phyloP scores from a whole-genome alignment of 2,113 vertebrate genomes.

The Cryptomyrus ogoouensis region DNA sequence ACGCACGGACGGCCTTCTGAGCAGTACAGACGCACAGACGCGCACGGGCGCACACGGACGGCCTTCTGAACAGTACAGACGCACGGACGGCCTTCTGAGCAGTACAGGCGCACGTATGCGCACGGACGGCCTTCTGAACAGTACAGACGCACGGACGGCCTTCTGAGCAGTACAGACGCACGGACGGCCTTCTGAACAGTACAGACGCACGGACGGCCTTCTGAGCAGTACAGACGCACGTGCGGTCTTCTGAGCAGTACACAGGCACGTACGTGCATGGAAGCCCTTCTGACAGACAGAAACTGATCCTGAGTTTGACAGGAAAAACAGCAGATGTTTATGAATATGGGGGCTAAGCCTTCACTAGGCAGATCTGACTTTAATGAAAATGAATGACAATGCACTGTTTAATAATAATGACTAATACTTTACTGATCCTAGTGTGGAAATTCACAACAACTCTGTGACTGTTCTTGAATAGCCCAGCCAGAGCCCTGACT shows the following conservation, averaged over 20 bases:
- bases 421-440: not conserved
- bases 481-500: no score
- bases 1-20: not conserved
- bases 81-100: no score
- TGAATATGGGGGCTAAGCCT: not conserved
- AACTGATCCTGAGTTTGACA: not conserved
- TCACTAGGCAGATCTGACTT: not conserved
- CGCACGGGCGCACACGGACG: accelerated
- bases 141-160: no score
- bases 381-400: not conserved
- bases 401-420: no score
- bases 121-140: no score
- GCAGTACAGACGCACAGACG: no score
- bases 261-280: no score
- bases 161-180: not conserved
- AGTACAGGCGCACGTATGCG: no score
- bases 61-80: not conserved
- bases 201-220: no score
- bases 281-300: not conserved
- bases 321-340: not conserved
- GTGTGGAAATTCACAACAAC: not conserved
- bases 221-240: no score
- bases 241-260: no score
- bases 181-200: not conserved
- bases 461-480: no score